These are phyloP conservation scores for Temnothorax unifasciatus DNA, from an alignment of 2,888 invertebrate species.

Conservation along the genomic window DNA sequence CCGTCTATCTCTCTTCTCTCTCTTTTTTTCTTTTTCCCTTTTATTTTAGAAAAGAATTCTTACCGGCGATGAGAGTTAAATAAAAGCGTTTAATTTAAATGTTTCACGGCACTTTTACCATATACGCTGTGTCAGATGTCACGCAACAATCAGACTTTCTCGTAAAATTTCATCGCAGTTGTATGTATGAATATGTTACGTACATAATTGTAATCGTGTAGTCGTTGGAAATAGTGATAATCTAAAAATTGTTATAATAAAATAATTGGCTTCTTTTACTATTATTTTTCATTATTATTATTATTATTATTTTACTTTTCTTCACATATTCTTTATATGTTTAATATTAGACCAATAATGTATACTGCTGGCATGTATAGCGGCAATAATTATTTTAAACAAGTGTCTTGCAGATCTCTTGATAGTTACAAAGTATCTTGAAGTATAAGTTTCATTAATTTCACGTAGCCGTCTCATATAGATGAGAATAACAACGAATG, in stretches of 20 bases:
- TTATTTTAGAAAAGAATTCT: neutral
- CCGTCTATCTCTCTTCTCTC: neutral
- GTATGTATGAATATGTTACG: neutral
- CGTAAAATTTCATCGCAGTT: neutral
- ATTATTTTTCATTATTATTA: no score
- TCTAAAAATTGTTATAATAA: neutral
- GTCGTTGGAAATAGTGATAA: neutral
- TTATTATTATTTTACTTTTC: no score
- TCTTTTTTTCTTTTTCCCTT: neutral
- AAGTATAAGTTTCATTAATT: neutral
- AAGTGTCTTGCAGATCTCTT: neutral
- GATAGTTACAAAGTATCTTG: neutral
- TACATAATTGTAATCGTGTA: neutral
- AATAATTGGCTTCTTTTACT: neutral
- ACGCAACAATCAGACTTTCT: conserved; percentile 24
- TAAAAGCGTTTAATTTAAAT: neutral
- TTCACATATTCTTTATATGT: neutral
- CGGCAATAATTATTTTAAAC: neutral
- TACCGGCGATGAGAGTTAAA: conserved; percentile 17
- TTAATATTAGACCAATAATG: neutral
- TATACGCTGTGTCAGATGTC: neutral
- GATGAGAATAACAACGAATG: conserved; percentile 60
- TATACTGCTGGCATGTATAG: neutral
- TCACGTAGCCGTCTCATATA: conserved; percentile 14
- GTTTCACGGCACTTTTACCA: neutral